Evolutionary conservation across 2,888 invertebrate genomes (phyloP).

Genomic region (Tillus elongatus): DNA sequence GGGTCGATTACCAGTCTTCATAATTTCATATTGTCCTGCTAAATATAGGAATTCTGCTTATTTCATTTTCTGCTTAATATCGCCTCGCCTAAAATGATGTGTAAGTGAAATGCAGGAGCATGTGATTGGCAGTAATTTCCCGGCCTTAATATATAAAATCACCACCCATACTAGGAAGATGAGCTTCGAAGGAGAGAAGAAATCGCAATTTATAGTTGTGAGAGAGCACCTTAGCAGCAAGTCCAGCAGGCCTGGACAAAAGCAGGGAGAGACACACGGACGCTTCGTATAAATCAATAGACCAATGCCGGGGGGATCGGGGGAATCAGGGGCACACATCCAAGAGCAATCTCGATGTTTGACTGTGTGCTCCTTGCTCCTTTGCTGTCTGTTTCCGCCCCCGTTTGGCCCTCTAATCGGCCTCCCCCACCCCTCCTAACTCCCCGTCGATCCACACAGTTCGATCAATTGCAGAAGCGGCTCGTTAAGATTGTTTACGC

Average conservation of each 20-base stretch:
- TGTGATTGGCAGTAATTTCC: not conserved
- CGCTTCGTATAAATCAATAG: conserved; percentile 30
- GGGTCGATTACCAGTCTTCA: too few relatives aligned
- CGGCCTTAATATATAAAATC: not conserved
- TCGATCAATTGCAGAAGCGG: conserved; percentile 41
- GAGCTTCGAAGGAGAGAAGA: not conserved
- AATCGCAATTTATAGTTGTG: too few relatives aligned
- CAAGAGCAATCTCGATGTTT: conserved; percentile 36
- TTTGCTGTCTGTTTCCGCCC: conserved; percentile 20
- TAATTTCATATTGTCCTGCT: too few relatives aligned
- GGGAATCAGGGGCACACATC: conserved; percentile 21
- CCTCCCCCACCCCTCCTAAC: conserved; percentile 13
- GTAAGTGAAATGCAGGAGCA: too few relatives aligned
- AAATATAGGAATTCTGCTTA: too few relatives aligned
- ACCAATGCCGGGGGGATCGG: conserved; percentile 32
- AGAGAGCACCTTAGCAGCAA: conserved; percentile 13
- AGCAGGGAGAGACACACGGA: conserved; percentile 6
- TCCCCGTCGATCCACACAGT: conserved; percentile 34
- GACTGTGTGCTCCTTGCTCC: conserved; percentile 22
- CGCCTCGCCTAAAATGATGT: too few relatives aligned
- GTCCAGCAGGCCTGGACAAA: conserved; percentile 7
- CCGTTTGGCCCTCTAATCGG: conserved; percentile 20
- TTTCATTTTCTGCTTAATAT: too few relatives aligned
- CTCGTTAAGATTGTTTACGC: conserved; percentile 39
- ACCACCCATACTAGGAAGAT: too few relatives aligned